phyloP scores from a whole-genome alignment of 2,113 vertebrate genomes.

The Narcine bancroftii region DNA sequence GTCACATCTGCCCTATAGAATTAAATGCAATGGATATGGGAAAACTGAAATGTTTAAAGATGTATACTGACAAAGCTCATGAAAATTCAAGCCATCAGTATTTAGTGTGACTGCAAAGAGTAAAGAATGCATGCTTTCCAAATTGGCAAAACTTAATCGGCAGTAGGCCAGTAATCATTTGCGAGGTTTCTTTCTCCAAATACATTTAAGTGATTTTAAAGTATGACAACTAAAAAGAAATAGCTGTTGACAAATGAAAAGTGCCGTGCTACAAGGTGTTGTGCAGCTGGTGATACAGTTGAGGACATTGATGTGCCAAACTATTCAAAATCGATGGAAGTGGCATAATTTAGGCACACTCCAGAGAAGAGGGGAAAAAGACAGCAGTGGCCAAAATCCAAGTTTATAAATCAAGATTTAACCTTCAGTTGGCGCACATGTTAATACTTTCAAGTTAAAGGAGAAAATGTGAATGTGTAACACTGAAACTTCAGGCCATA shows the following conservation, averaged over 20 bases:
- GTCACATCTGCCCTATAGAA: background rate
- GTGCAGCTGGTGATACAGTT: background rate
- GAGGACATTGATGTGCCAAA: background rate
- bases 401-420: background rate
- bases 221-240: background rate
- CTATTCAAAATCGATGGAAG: background rate
- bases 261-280: background rate
- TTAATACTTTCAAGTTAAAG: background rate
- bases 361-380: background rate
- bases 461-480: background rate
- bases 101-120: background rate
- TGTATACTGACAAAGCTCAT: background rate
- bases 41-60: background rate
- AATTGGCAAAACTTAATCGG: background rate
- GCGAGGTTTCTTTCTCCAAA: background rate
- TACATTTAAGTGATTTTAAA: background rate
- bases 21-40: background rate
- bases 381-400: no score
- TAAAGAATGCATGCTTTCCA: background rate
- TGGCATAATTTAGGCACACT: background rate
- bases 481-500: background rate
- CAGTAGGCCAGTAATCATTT: background rate
- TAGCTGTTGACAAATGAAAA: background rate
- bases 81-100: background rate
- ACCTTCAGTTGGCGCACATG: background rate